A percentile compares a stretch with the other conserved stretches of the same genome.
These are phyloP conservation scores for Bombylius major DNA, from an alignment of 2,888 invertebrate genomes.

Conservation along the genomic window DNA sequence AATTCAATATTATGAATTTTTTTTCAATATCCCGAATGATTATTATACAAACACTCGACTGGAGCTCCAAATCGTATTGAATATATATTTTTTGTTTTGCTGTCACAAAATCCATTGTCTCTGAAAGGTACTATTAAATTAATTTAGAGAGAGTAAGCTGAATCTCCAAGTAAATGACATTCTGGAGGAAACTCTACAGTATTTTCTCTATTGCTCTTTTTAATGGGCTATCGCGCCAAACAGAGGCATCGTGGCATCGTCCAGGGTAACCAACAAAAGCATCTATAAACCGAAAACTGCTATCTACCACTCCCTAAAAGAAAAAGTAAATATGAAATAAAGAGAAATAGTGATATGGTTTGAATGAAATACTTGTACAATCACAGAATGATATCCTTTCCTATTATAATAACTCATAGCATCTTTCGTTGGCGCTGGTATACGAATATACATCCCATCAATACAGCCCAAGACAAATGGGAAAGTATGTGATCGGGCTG, in stretches of 20 bases:
- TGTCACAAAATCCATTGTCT: background rate
- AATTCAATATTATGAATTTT: background rate
- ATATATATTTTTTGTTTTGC: background rate
- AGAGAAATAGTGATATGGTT: background rate
- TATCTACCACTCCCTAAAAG: background rate
- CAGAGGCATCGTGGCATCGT: background rate
- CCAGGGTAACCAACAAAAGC: background rate
- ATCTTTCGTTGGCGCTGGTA: background rate
- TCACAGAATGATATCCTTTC: background rate
- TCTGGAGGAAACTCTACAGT: background rate
- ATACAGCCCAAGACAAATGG: slow-evolving; percentile 2
- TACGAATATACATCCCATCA: slow-evolving; percentile 1
- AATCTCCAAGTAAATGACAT: background rate
- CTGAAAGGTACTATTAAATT: background rate
- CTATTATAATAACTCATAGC: background rate
- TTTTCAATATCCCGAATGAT: background rate
- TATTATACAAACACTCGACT: background rate
- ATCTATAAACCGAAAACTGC: background rate
- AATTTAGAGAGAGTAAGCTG: background rate
- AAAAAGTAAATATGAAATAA: background rate
- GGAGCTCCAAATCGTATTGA: background rate
- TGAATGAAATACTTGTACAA: background rate
- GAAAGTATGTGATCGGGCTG: background rate
- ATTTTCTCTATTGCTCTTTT: background rate
- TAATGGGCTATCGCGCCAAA: background rate